A percentile compares a stretch with the other conserved stretches of the same genome.
These are phyloP conservation scores for Phasianus colchicus DNA, from an alignment of 2,113 vertebrate species.

Conservation along the genomic window DNA sequence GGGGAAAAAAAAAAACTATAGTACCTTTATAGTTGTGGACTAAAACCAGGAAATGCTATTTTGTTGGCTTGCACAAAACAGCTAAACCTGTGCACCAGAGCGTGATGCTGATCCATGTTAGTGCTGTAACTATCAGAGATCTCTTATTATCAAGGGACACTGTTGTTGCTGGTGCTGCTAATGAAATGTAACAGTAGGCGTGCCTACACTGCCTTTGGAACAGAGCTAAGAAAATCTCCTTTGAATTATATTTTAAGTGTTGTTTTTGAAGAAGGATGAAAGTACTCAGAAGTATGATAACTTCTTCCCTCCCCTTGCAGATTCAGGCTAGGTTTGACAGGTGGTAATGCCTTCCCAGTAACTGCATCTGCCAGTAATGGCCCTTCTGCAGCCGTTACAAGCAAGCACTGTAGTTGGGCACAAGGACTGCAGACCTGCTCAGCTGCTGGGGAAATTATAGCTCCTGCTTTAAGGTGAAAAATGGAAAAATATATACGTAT, in stretches of 20 bases:
- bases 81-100: neutral
- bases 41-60: neutral
- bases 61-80: neutral
- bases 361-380: neutral
- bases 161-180: neutral
- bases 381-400: neutral
- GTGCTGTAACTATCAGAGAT: neutral
- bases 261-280: neutral
- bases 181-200: neutral
- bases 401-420: rapidly evolving
- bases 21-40: neutral
- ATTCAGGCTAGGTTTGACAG: neutral
- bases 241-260: neutral
- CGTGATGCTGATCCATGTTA: neutral
- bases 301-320: neutral
- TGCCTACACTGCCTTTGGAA: neutral
- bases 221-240: neutral
- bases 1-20: neutral
- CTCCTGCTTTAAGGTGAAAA: neutral
- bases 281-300: neutral
- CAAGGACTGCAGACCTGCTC: neutral
- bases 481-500: neutral
- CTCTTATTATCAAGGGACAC: neutral
- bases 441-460: neutral
- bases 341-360: neutral